phyloP scores from a whole-genome alignment of 2,888 invertebrate genomes.

The Mamestra brassicae region DNA sequence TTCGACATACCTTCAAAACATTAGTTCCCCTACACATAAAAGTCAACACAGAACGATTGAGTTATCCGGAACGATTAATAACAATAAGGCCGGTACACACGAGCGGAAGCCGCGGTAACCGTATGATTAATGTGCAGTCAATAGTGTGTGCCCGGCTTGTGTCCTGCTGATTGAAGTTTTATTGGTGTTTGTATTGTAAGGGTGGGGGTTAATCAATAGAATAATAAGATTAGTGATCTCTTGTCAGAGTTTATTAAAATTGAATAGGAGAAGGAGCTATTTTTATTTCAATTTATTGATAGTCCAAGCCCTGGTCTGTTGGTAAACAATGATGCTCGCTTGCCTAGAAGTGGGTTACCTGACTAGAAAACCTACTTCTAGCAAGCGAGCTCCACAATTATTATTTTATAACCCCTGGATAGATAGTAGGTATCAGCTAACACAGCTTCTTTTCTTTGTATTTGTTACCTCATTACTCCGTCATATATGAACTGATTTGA shows the following conservation, averaged over 20 bases:
- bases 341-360: too few relatives aligned
- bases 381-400: too few relatives aligned
- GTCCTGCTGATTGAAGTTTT: conserved; percentile 49
- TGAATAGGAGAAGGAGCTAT: too few relatives aligned
- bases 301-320: too few relatives aligned
- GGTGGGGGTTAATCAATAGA: conserved; percentile 28
- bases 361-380: too few relatives aligned
- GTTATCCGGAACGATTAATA: conserved; percentile 75
- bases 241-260: not conserved
- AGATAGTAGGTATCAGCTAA: too few relatives aligned
- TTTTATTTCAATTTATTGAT: too few relatives aligned
- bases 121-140: conserved; percentile 65
- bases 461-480: too few relatives aligned
- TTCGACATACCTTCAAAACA: conserved; percentile 38
- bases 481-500: too few relatives aligned
- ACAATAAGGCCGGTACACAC: conserved; percentile 71
- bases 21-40: conserved; percentile 47
- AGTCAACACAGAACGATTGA: conserved; percentile 63
- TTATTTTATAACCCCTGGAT: too few relatives aligned
- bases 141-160: conserved; percentile 55
- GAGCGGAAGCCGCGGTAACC: conserved; percentile 64
- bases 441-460: too few relatives aligned
- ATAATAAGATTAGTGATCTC: conserved; percentile 11
- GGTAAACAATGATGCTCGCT: too few relatives aligned
- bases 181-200: conserved; percentile 45